These are phyloP conservation scores for Pseudopipra pipra DNA, from an alignment of 2,113 vertebrate species.

Conservation along the genomic window DNA sequence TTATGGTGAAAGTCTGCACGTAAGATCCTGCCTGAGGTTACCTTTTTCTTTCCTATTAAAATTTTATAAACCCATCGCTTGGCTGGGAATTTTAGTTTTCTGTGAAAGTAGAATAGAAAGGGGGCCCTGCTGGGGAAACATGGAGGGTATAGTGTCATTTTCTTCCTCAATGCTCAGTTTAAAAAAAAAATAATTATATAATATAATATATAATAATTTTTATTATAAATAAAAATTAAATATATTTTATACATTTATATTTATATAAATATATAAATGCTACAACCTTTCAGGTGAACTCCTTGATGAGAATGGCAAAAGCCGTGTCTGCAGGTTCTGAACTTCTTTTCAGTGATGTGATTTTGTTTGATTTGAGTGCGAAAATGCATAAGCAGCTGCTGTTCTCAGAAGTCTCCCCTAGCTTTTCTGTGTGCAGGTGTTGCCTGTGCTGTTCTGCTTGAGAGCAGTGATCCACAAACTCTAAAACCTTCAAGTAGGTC, in stretches of 20 bases:
- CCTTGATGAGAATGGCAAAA: background rate
- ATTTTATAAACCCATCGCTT: slow-evolving; percentile 59
- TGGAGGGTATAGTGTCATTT: background rate
- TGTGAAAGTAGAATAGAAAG: background rate
- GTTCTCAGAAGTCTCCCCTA: background rate
- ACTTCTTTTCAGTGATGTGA: background rate
- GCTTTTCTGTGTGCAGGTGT: slow-evolving; percentile 13
- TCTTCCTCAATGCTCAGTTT: background rate
- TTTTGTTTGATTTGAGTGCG: background rate
- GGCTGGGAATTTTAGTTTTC: slow-evolving; percentile 26
- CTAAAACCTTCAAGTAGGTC: slow-evolving; percentile 16
- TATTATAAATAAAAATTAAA: no score
- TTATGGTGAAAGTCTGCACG: slow-evolving; percentile 18
- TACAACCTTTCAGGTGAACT: background rate
- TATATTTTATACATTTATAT: no score
- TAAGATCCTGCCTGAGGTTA: slow-evolving; percentile 55
- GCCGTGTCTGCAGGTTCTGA: background rate
- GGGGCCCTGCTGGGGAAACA: background rate
- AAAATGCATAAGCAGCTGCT: background rate
- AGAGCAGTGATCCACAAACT: slow-evolving; percentile 41
- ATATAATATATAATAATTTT: no score
- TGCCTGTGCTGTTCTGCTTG: background rate
- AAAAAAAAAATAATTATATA: background rate
- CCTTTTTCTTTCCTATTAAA: slow-evolving; percentile 59
- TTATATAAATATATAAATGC: background rate